Conservation (phyloP, 2,797 vertebrate species). For the Okamejei kenojei region DNA sequence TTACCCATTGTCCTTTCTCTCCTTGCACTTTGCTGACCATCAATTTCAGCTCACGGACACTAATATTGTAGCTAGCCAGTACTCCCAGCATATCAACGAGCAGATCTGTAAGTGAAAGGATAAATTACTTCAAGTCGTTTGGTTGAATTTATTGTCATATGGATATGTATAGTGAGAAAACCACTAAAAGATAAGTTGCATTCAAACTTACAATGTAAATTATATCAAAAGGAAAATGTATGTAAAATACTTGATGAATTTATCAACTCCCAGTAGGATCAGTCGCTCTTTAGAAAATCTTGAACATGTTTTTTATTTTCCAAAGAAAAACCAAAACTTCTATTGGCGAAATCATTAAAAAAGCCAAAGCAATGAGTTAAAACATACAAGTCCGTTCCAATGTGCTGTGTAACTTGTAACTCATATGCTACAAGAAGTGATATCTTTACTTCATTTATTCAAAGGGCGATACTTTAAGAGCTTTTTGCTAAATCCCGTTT, state of each 20-base stretch:
- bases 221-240: not conserved
- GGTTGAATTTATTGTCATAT: too few relatives aligned
- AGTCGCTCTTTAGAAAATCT: not conserved
- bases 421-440: too few relatives aligned
- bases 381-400: too few relatives aligned
- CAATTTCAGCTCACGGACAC: slow-evolving; percentile 90
- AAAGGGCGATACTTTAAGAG: too few relatives aligned
- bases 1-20: slow-evolving; percentile 91
- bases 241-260: not conserved
- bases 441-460: too few relatives aligned
- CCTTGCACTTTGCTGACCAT: slow-evolving; percentile 97
- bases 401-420: too few relatives aligned
- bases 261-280: not conserved
- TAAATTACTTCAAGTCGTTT: not conserved
- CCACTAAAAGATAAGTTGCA: not conserved
- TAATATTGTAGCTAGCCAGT: slow-evolving; percentile 91
- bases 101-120: slow-evolving; percentile 70
- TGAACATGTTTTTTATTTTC: not conserved
- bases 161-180: too few relatives aligned
- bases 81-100: slow-evolving; percentile 95
- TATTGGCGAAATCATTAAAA: not conserved
- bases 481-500: too few relatives aligned
- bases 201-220: not conserved
- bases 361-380: too few relatives aligned
- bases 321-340: not conserved